These are phyloP conservation scores for Camptogramma bilineatum DNA, from an alignment of 2,888 invertebrate genomes.

Conservation along the genomic window DNA sequence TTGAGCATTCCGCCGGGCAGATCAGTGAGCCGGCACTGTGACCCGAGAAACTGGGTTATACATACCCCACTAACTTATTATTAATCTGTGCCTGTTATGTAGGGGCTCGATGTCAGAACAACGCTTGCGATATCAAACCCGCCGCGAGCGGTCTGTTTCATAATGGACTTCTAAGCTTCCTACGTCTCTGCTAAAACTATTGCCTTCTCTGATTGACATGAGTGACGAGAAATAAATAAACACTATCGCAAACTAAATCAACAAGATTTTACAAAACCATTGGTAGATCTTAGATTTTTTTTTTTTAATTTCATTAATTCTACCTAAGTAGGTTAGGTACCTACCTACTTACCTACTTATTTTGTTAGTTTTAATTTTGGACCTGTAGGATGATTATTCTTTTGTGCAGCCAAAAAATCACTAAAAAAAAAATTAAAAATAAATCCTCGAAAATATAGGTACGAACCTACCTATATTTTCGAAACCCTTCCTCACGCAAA, in stretches of 20 bases:
- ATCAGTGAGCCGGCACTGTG: slow-evolving; percentile 52
- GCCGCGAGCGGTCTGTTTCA: not conserved
- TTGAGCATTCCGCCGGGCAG: slow-evolving; percentile 55
- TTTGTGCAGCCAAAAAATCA: no score
- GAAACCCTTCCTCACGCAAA: no score
- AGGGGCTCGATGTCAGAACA: slow-evolving; percentile 23
- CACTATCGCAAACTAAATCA: no score
- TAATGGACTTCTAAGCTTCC: not conserved
- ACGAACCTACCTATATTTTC: no score
- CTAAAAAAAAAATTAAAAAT: no score
- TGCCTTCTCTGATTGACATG: no score
- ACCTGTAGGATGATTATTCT: no score
- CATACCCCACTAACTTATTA: slow-evolving; percentile 36
- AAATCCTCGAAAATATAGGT: no score
- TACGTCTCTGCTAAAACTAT: not conserved
- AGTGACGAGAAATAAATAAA: no score
- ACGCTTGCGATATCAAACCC: slow-evolving; percentile 17
- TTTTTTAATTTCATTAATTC: no score
- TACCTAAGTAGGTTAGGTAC: not conserved
- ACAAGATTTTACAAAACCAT: no score
- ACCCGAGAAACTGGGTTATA: slow-evolving; percentile 66
- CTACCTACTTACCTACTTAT: not conserved
- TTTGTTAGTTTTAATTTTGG: not conserved
- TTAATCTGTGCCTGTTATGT: slow-evolving; percentile 29
- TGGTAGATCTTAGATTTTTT: no score